Conservation (phyloP, 2,888 invertebrate species). For the Byasa hedistus region DNA sequence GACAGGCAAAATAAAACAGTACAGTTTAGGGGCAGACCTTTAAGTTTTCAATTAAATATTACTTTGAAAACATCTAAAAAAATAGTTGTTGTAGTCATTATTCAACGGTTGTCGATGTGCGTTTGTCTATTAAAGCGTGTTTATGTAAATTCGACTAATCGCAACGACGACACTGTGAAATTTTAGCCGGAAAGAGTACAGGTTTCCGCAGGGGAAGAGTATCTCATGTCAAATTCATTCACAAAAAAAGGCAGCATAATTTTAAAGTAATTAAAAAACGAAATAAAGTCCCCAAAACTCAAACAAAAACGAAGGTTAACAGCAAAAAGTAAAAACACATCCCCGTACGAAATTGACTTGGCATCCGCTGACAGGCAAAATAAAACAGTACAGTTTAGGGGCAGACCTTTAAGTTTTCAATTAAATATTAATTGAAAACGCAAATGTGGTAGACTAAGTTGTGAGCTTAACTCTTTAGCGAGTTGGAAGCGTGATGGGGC, state of each 20-base stretch:
- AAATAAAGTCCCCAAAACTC: no score
- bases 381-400: constrained; percentile 14
- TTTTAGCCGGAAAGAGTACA: no score
- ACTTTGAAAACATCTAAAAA: no score
- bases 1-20: constrained; percentile 18
- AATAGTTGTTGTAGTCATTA: no score
- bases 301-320: not conserved
- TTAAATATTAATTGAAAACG: constrained; percentile 21
- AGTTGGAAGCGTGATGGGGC: constrained; percentile 32
- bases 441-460: not conserved
- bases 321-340: constrained; percentile 3
- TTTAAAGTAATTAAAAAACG: no score
- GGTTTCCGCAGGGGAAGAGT: no score
- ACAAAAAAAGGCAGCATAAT: no score
- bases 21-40: constrained; percentile 12
- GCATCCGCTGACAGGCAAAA: constrained; percentile 18
- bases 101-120: no score
- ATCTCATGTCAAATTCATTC: no score
- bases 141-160: no score
- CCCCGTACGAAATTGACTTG: constrained; percentile 12
- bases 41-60: constrained; percentile 22
- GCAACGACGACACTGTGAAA: no score
- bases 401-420: constrained; percentile 18
- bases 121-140: no score
- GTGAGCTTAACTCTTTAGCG: not conserved